Evolutionary conservation across 1,140 invertebrate species (phyloP).

Genomic region (Trialeurodes vaporariorum): DNA sequence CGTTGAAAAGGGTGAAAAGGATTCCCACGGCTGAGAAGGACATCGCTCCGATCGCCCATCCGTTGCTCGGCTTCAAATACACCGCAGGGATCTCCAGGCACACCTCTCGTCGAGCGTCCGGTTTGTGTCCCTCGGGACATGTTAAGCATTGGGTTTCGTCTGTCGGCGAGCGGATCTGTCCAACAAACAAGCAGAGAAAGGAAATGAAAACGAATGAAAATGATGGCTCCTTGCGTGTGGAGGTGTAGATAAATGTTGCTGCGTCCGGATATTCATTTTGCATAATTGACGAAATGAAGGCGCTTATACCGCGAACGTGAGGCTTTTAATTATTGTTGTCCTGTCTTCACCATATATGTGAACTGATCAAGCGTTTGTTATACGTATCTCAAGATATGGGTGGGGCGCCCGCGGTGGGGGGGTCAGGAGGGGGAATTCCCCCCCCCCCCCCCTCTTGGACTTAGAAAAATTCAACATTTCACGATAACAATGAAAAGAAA

Average conservation of each 20-base stretch:
- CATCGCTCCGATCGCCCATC: slow-evolving; percentile 85
- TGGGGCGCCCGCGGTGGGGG: no score
- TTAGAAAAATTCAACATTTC: no score
- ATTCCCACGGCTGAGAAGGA: slow-evolving; percentile 64
- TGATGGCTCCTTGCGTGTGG: neutral
- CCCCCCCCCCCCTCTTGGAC: no score
- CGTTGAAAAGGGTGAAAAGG: slow-evolving; percentile 53
- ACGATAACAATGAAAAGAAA: no score
- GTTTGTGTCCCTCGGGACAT: slow-evolving; percentile 69
- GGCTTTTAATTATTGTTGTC: no score
- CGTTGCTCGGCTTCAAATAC: slow-evolving; percentile 64
- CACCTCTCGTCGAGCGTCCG: slow-evolving; percentile 54
- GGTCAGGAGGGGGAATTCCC: no score
- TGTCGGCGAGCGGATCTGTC: slow-evolving; percentile 63
- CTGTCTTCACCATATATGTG: no score
- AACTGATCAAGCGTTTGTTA: no score
- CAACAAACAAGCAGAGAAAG: slow-evolving; percentile 15
- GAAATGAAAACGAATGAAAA: neutral
- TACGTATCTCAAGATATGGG: no score
- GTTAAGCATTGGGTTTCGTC: slow-evolving; percentile 69
- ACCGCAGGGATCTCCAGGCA: slow-evolving; percentile 73
- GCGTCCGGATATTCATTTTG: neutral
- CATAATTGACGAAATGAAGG: no score
- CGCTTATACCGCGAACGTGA: no score
- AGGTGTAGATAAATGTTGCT: neutral